Conservation (phyloP, 30 jellyfish, hydroid and myxozoan genomes). For the Aurelia aurita region DNA sequence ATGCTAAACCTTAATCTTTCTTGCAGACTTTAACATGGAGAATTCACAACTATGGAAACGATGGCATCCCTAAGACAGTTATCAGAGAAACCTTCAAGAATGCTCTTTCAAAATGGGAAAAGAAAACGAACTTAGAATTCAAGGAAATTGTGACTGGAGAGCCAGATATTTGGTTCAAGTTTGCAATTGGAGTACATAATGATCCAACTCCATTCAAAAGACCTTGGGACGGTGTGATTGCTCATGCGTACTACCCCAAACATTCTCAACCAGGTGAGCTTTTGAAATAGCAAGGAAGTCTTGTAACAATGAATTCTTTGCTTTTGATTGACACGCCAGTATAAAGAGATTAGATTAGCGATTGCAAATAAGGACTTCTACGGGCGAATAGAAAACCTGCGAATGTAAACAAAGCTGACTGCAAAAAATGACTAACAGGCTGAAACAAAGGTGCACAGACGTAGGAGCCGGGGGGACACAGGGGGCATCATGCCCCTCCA, state of each 20-base stretch:
- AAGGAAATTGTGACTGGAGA: conserved; percentile 41
- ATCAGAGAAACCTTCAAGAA: conserved; percentile 66
- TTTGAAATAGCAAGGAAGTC: no score
- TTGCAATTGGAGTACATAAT: conserved; percentile 76
- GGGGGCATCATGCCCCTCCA: no score
- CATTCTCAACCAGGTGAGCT: conserved; percentile 47
- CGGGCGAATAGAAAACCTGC: no score
- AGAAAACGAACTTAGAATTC: conserved; percentile 74
- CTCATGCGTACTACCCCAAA: conserved; percentile 97
- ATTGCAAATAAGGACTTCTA: no score
- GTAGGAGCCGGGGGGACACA: no score
- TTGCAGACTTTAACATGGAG: conserved; percentile 92
- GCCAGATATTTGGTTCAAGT: conserved; percentile 90
- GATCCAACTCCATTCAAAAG: conserved; percentile 91
- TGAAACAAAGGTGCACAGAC: no score
- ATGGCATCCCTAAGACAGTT: conserved; percentile 67
- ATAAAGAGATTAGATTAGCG: no score
- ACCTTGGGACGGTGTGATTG: conserved; percentile 89
- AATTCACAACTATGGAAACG: conserved; percentile 81
- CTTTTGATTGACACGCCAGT: no score
- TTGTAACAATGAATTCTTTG: no score
- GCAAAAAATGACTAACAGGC: no score
- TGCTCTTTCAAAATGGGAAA: conserved; percentile 87
- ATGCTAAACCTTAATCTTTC: background rate
- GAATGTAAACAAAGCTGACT: no score